Percentiles rank a stretch among this genome's conserved stretches.
Evolutionary conservation across 1,140 invertebrate species (phyloP).

Genomic region (Telenomus remus): DNA sequence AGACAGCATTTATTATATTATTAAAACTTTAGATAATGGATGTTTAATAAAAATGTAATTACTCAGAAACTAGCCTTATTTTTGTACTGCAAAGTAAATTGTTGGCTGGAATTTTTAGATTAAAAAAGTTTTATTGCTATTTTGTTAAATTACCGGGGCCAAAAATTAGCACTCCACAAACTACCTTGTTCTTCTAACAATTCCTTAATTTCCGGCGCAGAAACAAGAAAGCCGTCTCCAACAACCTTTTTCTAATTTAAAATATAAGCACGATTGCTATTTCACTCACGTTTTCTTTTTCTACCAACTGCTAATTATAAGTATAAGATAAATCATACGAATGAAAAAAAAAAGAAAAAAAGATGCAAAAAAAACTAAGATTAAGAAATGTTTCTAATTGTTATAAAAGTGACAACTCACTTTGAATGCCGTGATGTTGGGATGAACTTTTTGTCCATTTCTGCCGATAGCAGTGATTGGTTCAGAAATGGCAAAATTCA

Average conservation of each 20-base stretch:
- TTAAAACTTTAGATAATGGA: too few relatives aligned
- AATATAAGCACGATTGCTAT: background rate
- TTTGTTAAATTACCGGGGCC: background rate
- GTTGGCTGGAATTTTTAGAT: background rate
- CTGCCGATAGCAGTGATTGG: constrained; percentile 87
- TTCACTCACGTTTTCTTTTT: background rate
- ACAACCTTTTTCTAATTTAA: background rate
- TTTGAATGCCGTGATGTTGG: constrained; percentile 68
- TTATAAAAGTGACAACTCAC: constrained; percentile 42
- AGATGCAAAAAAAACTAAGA: background rate
- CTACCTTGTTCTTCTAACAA: background rate
- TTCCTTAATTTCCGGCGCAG: background rate
- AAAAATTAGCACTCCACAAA: background rate
- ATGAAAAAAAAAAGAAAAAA: background rate
- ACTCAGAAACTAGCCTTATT: too few relatives aligned
- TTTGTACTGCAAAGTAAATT: too few relatives aligned
- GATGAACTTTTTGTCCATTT: constrained; percentile 84
- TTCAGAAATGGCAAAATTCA: constrained; percentile 84
- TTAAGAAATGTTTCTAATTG: too few relatives aligned
- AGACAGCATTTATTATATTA: too few relatives aligned
- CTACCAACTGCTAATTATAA: too few relatives aligned
- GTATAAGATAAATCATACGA: background rate
- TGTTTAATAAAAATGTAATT: too few relatives aligned
- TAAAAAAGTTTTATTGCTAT: background rate
- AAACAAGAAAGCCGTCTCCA: background rate